These are phyloP conservation scores for Nyctalus aviator DNA, from an alignment of 2,797 vertebrate species.

Conservation along the genomic window DNA sequence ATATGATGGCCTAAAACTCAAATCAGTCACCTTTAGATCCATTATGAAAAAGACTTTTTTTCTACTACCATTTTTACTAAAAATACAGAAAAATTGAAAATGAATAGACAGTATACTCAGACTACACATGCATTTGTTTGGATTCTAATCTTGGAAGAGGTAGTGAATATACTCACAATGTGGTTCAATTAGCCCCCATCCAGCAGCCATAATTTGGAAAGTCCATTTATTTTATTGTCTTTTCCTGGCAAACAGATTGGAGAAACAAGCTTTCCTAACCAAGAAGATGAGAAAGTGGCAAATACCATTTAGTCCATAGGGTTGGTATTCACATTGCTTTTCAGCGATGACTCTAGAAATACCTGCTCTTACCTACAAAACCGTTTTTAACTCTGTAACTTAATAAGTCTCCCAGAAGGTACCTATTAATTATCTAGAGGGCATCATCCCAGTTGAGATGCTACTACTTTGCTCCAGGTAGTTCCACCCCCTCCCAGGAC, in stretches of 20 bases:
- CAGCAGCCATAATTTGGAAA: constrained; percentile 23
- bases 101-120: background rate
- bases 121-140: background rate
- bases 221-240: constrained; percentile 28
- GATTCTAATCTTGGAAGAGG: background rate
- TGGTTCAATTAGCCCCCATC: constrained; percentile 24
- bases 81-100: constrained; percentile 14
- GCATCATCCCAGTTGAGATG: background rate
- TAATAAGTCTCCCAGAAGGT: constrained; percentile 15
- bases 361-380: background rate
- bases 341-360: background rate
- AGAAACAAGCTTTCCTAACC: constrained; percentile 35
- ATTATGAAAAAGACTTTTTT: background rate
- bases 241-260: constrained; percentile 36
- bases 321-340: background rate
- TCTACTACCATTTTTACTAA: background rate
- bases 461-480: background rate
- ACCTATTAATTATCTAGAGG: background rate
- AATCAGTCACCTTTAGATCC: background rate
- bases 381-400: background rate
- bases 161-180: background rate
- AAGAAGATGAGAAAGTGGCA: background rate
- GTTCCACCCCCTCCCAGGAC: background rate
- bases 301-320: background rate
- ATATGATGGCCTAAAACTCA: background rate